These are phyloP conservation scores for Sebastiscus tertius DNA, from an alignment of 2,797 vertebrate genomes.

Conservation along the genomic window DNA sequence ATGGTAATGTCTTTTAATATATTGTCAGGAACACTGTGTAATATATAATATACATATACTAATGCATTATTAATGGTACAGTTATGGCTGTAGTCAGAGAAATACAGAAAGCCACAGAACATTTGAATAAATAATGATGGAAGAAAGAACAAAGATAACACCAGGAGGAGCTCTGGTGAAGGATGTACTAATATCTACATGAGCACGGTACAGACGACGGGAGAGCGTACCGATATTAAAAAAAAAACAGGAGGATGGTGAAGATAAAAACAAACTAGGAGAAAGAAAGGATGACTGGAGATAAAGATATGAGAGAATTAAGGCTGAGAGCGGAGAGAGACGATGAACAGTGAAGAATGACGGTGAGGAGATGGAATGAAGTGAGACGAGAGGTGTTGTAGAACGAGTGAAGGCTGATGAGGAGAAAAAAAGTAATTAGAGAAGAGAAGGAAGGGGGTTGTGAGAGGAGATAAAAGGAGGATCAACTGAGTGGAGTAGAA, in stretches of 20 bases:
- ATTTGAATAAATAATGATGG: background rate
- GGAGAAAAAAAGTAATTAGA: slow-evolving; percentile 9
- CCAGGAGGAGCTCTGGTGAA: background rate
- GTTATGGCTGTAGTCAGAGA: background rate
- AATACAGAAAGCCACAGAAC: background rate
- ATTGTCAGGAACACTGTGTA: background rate
- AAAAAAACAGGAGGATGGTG: background rate
- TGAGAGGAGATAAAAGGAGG: background rate
- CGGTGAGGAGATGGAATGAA: background rate
- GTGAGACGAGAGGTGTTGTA: background rate
- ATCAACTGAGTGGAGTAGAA: background rate
- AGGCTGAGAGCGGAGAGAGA: background rate
- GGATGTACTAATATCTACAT: background rate
- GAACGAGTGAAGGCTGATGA: background rate
- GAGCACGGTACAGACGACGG: background rate
- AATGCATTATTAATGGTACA: background rate
- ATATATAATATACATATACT: background rate
- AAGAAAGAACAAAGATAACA: background rate
- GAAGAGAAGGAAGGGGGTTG: background rate
- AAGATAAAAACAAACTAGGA: background rate
- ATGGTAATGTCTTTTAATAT: background rate
- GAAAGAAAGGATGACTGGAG: background rate
- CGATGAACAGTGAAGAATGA: background rate
- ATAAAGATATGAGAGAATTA: background rate
- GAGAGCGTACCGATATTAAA: background rate